Percentiles rank a stretch among this genome's conserved stretches.
Evolutionary conservation across 2,888 invertebrate species (phyloP).

Genomic region (Catocala nupta): DNA sequence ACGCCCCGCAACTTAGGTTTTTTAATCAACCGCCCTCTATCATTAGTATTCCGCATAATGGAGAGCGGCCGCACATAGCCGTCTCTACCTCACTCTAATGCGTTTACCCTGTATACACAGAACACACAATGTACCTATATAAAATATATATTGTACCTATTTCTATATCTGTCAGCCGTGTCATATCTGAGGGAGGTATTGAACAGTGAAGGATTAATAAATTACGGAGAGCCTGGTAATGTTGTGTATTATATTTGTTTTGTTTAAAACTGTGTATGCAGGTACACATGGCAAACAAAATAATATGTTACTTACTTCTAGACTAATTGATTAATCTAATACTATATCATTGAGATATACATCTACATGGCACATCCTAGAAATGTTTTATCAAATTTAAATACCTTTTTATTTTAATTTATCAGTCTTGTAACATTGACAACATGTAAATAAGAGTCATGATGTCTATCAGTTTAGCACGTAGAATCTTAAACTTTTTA

Average conservation of each 20-base stretch:
- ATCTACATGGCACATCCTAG: no score
- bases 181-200: background rate
- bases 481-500: no score
- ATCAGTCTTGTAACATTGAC: no score
- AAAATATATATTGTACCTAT: background rate
- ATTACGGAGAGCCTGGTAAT: conserved; percentile 3
- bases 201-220: conserved; percentile 10
- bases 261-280: no score
- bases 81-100: conserved; percentile 33
- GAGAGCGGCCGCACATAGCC: conserved; percentile 52
- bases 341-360: no score
- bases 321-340: no score
- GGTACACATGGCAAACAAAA: background rate
- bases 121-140: background rate
- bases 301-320: conserved; percentile 13
- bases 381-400: no score
- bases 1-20: conserved; percentile 79
- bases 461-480: no score
- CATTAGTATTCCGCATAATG: conserved; percentile 84
- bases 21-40: conserved; percentile 84
- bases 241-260: background rate
- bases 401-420: no score
- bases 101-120: conserved; percentile 38
- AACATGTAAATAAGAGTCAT: no score
- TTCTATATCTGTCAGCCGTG: background rate